Evolutionary conservation across 2,888 invertebrate species (phyloP), one percentile per base, ranked within the genome.

Genomic region (Polietes domitor): DNA sequence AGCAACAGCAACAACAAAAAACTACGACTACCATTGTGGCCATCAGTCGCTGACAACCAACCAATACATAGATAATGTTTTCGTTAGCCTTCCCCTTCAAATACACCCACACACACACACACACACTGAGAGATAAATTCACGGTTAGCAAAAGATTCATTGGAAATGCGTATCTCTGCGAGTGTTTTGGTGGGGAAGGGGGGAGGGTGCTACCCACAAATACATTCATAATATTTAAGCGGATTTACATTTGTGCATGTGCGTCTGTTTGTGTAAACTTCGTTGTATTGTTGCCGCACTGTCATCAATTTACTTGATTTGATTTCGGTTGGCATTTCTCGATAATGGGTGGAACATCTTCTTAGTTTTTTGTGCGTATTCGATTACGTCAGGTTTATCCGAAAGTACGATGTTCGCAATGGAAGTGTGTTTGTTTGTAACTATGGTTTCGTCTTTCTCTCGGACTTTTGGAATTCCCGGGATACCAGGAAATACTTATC

Each of bases 241-340:
- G 80, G 80, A 75, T 80, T 80, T 80, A 80, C 24, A 24, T 68
- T 68, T 43, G n/a, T 61, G n/a, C n/a, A 10, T 28, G 61, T 61
- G 61, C 28, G 26, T 32, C 0, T 26, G 28, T 68, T 32, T 74
- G 12, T 58, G 43, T 19, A 32, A 37, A 63, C 70, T 58, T 75
- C 50, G 41, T 63, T 70, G 70, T 10, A n/a, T n/a, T n/a, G 26
- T 61, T 73, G 65, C 70, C 70, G 75, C 70, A 71, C 37, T 80
- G 75, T 80, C 80, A 80, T 75, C 70, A 80, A 71, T 75, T 80
- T 80, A 12, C 53, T 70, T 75, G 75, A 80, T 61, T 80, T 80
- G 80, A 75, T 80, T 80, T 70, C 47, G 32, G 24, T 74, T 17
- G 65, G 53, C 63, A 63, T 72, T 61, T 76, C 12, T 43, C 26